Percentiles rank a stretch among this genome's conserved stretches.
Conservation (phyloP, 2,113 vertebrate species). For the Planiliza haematocheilus region DNA sequence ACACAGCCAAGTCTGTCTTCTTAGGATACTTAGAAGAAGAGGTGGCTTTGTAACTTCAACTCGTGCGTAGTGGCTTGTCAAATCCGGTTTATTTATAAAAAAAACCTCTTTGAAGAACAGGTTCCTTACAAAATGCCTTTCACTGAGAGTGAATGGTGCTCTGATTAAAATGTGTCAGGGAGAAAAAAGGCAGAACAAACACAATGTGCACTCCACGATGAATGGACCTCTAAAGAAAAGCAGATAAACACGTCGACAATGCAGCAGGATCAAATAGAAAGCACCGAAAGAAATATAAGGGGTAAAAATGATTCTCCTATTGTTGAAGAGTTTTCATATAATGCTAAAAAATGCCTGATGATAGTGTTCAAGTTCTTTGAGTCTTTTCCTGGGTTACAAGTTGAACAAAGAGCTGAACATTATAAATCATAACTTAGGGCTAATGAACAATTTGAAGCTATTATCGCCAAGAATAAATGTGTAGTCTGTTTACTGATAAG, state of each 20-base stretch:
- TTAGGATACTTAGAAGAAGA: constrained; percentile 15
- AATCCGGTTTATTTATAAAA: constrained; percentile 38
- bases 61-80: neutral
- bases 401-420: constrained; percentile 1
- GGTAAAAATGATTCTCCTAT: neutral
- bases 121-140: constrained; percentile 28
- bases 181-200: constrained; percentile 8
- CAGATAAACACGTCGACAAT: constrained; percentile 2
- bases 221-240: neutral
- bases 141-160: neutral
- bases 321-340: constrained; percentile 10
- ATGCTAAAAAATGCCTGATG: constrained; percentile 3
- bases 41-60: neutral
- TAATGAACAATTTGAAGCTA: neutral
- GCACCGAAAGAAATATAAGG: neutral
- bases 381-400: neutral
- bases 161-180: constrained; percentile 2
- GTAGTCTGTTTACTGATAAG: neutral
- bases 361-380: neutral
- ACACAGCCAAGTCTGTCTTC: neutral
- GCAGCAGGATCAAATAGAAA: constrained; percentile 18
- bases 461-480: neutral
- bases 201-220: constrained; percentile 1
- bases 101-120: constrained; percentile 16
- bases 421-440: neutral